These are phyloP conservation scores for Sinocyclocheilus rhinocerous DNA, from an alignment of 2,113 vertebrate species.

Conservation along the genomic window DNA sequence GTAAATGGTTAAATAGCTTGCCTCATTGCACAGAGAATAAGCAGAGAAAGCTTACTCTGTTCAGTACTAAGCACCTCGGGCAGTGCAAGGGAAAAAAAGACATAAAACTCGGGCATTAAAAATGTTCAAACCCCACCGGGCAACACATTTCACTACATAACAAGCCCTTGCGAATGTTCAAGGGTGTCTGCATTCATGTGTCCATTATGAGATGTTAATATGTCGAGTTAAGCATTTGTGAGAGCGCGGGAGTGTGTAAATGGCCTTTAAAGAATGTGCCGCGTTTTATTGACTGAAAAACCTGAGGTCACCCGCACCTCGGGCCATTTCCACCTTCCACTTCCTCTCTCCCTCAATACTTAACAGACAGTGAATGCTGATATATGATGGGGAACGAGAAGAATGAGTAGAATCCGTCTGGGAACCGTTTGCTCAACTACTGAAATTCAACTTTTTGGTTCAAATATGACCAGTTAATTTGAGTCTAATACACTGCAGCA, in stretches of 20 bases:
- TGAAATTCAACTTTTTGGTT: neutral
- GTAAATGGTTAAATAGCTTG: constrained; percentile 30
- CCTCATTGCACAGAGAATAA: constrained; percentile 42
- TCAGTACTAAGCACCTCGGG: constrained; percentile 40
- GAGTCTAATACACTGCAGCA: neutral
- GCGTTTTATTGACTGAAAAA: constrained; percentile 58
- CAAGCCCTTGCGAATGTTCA: constrained; percentile 41
- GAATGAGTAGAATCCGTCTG: neutral
- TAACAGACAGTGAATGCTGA: constrained; percentile 16
- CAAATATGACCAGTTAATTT: neutral
- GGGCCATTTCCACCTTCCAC: constrained; percentile 56
- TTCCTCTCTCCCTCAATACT: constrained; percentile 33
- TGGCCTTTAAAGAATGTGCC: constrained; percentile 58
- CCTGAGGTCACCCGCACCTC: constrained; percentile 50
- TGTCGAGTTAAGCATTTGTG: constrained; percentile 63
- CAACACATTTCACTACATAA: constrained; percentile 46
- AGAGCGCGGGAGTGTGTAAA: constrained; percentile 61
- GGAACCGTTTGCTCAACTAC: neutral
- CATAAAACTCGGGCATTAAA: constrained; percentile 47
- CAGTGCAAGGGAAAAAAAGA: constrained; percentile 26
- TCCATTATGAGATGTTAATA: constrained; percentile 58
- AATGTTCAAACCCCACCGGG: constrained; percentile 49
- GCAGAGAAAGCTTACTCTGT: constrained; percentile 34
- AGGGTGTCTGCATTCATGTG: constrained; percentile 40
- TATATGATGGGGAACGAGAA: neutral